A percentile compares a stretch with the other conserved stretches of the same genome.
Evolutionary conservation across 2,797 vertebrate genomes (phyloP).

Genomic region (Heliangelus exortis): DNA sequence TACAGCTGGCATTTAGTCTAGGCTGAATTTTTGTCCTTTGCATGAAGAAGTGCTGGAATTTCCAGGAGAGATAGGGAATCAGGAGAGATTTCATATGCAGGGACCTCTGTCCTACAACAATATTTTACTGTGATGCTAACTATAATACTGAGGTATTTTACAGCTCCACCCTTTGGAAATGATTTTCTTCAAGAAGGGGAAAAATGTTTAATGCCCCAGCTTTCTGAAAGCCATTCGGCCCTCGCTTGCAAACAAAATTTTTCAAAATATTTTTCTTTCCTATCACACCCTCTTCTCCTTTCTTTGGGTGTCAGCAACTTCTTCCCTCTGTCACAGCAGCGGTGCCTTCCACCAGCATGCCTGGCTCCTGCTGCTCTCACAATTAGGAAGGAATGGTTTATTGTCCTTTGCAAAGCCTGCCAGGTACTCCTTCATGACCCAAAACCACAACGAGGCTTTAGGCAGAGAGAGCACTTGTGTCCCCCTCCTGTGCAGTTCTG

Average conservation of each 20-base stretch:
- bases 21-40: not conserved
- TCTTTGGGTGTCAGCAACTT: slow-evolving; percentile 56
- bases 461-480: not conserved
- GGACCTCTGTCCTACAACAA: slow-evolving; percentile 52
- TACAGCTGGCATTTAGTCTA: not conserved
- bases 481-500: not conserved
- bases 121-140: slow-evolving; percentile 52
- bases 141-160: slow-evolving; percentile 10
- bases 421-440: slow-evolving; percentile 11
- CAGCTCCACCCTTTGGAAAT: slow-evolving; percentile 60
- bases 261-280: slow-evolving; percentile 69
- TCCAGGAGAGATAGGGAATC: not conserved
- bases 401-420: slow-evolving; percentile 24
- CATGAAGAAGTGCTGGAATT: not conserved
- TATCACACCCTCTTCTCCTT: slow-evolving; percentile 49
- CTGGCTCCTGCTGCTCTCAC: slow-evolving; percentile 11
- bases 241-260: slow-evolving; percentile 47
- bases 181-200: slow-evolving; percentile 26
- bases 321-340: not conserved
- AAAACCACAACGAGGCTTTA: not conserved
- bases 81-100: not conserved
- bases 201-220: not conserved
- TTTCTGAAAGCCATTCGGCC: slow-evolving; percentile 6
- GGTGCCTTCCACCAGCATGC: not conserved
- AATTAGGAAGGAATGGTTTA: not conserved